Percentiles rank a stretch among this genome's conserved stretches.
Conservation (phyloP, 2,797 vertebrate species). For the Gadopsis marmoratus region DNA sequence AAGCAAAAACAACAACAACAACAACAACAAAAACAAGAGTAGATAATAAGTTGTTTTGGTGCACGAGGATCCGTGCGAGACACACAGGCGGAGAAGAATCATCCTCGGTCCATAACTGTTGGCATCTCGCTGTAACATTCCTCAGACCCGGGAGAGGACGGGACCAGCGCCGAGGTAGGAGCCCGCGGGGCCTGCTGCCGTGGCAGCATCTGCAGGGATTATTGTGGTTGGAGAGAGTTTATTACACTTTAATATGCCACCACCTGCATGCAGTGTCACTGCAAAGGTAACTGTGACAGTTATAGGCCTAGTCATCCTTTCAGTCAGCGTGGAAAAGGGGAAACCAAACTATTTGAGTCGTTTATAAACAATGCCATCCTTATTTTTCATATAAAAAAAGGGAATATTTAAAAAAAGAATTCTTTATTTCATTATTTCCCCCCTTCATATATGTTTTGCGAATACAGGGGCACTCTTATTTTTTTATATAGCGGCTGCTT, state of each 20-base stretch:
- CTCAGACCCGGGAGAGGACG: constrained; percentile 6
- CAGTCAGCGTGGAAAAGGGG: not conserved
- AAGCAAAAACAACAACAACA: not conserved
- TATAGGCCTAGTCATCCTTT: not conserved
- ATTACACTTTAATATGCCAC: constrained; percentile 11
- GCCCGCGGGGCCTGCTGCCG: constrained; percentile 2
- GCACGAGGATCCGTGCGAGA: constrained; percentile 2
- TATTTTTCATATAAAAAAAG: too few relatives aligned
- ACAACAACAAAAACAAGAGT: not conserved
- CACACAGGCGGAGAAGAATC: not conserved
- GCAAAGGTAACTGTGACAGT: not conserved
- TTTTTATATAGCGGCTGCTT: not conserved
- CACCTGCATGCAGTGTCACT: not conserved
- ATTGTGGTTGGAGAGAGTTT: not conserved
- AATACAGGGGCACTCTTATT: not conserved
- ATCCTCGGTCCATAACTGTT: constrained; percentile 5
- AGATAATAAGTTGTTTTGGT: not conserved
- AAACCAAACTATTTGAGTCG: not conserved
- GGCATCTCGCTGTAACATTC: constrained; percentile 16
- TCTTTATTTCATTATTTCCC: too few relatives aligned
- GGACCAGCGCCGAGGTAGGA: constrained; percentile 63
- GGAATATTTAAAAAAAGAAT: too few relatives aligned
- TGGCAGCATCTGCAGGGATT: constrained; percentile 5
- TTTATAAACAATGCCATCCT: not conserved
- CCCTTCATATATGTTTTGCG: not conserved